Conservation (phyloP, 1,140 invertebrate species). For the Batillaria attramentaria region DNA sequence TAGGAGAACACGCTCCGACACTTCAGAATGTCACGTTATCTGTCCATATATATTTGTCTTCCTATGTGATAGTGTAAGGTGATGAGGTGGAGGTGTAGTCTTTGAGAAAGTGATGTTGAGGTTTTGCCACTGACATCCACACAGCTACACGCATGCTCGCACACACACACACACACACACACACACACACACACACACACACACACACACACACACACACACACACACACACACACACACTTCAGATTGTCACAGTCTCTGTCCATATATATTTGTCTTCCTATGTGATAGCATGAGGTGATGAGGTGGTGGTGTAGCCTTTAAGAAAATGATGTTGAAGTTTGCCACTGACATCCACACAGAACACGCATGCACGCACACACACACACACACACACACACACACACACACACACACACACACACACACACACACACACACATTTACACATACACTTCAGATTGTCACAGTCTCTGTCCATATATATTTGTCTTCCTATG, state of each 20-base stretch:
- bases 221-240: too few species aligned
- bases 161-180: slow-evolving; percentile 39
- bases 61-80: neutral
- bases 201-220: too few species aligned
- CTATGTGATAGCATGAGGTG: too few species aligned
- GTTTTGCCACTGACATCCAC: too few species aligned
- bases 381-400: slow-evolving; percentile 40
- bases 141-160: neutral
- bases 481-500: neutral
- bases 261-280: neutral
- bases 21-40: neutral
- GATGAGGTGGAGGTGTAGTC: too few species aligned
- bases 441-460: too few species aligned
- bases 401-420: slow-evolving; percentile 45
- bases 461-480: slow-evolving; percentile 1
- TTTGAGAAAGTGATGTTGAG: too few species aligned
- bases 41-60: neutral
- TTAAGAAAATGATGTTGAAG: too few species aligned
- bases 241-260: too few species aligned
- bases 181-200: slow-evolving; percentile 43
- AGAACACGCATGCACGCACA: neutral
- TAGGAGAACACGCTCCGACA: neutral
- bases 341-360: too few species aligned
- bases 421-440: too few species aligned
- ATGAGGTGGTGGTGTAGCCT: too few species aligned